These are phyloP conservation scores for Sebastiscus albofasciatus DNA, from an alignment of 2,797 vertebrate species.

Conservation along the genomic window DNA sequence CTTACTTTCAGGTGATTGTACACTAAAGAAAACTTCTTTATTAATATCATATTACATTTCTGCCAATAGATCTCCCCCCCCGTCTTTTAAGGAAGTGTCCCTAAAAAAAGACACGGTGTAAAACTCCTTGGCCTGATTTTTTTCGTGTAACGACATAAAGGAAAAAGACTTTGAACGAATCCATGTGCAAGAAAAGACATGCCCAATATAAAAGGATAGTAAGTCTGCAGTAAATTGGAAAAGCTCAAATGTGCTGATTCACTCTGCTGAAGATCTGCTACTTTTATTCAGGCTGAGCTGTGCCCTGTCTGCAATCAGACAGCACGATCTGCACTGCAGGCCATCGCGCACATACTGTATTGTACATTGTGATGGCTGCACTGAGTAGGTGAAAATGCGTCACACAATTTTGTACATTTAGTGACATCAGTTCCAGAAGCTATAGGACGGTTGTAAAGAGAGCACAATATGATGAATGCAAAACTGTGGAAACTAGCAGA, in stretches of 20 bases:
- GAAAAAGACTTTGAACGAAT: conserved; percentile 28
- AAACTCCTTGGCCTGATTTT: conserved; percentile 22
- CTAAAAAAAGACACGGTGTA: conserved; percentile 4
- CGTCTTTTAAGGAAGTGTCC: neutral
- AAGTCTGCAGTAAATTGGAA: conserved; percentile 41
- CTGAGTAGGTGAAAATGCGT: conserved; percentile 22
- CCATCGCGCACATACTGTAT: conserved; percentile 1
- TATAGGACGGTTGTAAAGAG: neutral
- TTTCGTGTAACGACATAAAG: neutral
- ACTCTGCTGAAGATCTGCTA: conserved; percentile 29
- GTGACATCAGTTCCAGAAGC: neutral
- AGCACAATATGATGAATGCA: neutral
- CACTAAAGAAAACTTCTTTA: neutral
- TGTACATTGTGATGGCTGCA: neutral
- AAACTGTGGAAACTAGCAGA: neutral
- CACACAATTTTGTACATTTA: neutral
- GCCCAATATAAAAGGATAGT: conserved; percentile 28
- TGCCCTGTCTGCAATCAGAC: conserved; percentile 23
- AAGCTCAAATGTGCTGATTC: conserved; percentile 56
- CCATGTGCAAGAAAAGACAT: conserved; percentile 16
- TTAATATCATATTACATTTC: neutral
- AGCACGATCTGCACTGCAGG: conserved; percentile 38
- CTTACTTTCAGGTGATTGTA: too few species aligned
- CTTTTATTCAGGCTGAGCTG: conserved; percentile 40
- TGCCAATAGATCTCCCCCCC: neutral